Percentiles rank a stretch among this genome's conserved stretches.
Evolutionary conservation across 2,113 vertebrate genomes (phyloP).

Genomic region (Tachysurus fulvidraco): DNA sequence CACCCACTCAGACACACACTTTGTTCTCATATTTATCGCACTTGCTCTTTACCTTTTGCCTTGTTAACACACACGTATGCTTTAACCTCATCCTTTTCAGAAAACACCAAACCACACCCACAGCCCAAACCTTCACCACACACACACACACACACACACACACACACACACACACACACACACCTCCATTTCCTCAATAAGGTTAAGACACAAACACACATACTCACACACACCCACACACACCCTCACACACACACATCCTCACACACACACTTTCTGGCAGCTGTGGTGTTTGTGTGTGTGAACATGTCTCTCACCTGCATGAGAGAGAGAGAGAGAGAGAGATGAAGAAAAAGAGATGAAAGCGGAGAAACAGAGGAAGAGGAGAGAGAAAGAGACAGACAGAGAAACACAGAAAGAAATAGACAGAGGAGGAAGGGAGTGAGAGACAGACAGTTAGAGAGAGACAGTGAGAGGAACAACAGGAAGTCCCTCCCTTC

Average conservation of each 20-base stretch:
- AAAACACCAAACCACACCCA: slow-evolving; percentile 28
- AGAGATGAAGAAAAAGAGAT: background rate
- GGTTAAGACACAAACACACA: background rate
- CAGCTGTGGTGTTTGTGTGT: slow-evolving; percentile 2
- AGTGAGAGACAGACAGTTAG: background rate
- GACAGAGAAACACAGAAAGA: background rate
- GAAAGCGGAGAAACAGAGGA: background rate
- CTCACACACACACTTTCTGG: background rate
- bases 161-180: background rate
- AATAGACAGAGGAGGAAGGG: background rate
- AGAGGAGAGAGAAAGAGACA: background rate
- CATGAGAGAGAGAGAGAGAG: background rate
- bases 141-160: background rate
- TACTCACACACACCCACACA: background rate
- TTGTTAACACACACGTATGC: slow-evolving; percentile 6
- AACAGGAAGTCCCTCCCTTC: slow-evolving; percentile 66
- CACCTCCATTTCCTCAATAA: slow-evolving; percentile 4
- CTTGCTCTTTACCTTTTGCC: background rate
- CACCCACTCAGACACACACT: slow-evolving; percentile 10
- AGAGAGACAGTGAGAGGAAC: slow-evolving; percentile 51
- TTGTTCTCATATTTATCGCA: background rate
- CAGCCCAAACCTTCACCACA: slow-evolving; percentile 32
- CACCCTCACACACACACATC: background rate
- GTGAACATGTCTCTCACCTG: slow-evolving; percentile 47
- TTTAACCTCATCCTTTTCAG: slow-evolving; percentile 18